These are phyloP conservation scores for Bergia puertoricense DNA, from an alignment of 92 coral and sea anemone species.

Conservation along the genomic window DNA sequence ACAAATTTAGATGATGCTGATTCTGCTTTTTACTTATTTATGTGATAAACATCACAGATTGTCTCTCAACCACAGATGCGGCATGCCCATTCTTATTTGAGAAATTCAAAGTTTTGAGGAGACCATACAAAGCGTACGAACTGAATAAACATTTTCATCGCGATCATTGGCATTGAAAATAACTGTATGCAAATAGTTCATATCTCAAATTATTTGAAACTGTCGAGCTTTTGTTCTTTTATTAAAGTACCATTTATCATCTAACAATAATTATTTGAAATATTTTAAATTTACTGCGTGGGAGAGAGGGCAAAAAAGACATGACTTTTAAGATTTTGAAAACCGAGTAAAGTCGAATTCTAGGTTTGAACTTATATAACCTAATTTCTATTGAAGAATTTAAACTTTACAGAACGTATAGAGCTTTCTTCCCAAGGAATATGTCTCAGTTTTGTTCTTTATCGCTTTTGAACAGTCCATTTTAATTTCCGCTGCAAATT, in stretches of 20 bases:
- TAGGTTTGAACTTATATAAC: no score
- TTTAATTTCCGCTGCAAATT: slow-evolving; percentile 22
- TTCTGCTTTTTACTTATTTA: no score
- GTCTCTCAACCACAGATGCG: no score
- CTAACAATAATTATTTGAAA: background rate
- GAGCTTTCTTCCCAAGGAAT: background rate
- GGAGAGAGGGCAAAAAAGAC: background rate
- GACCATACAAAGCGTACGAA: no score
- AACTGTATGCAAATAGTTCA: background rate
- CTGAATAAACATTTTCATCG: no score
- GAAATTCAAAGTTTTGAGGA: no score
- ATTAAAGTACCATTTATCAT: background rate
- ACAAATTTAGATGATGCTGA: no score
- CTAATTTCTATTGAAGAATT: no score
- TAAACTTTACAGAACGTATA: background rate
- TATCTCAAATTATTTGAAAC: no score
- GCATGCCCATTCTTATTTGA: no score
- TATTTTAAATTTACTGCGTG: background rate
- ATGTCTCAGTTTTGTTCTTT: background rate
- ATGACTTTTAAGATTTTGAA: background rate
- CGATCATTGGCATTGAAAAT: no score
- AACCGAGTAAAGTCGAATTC: background rate
- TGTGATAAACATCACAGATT: no score
- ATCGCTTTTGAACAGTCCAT: background rate
- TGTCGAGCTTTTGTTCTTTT: background rate